phyloP scores from a whole-genome alignment of 2,888 invertebrate genomes.

The Apodemia hepburni region DNA sequence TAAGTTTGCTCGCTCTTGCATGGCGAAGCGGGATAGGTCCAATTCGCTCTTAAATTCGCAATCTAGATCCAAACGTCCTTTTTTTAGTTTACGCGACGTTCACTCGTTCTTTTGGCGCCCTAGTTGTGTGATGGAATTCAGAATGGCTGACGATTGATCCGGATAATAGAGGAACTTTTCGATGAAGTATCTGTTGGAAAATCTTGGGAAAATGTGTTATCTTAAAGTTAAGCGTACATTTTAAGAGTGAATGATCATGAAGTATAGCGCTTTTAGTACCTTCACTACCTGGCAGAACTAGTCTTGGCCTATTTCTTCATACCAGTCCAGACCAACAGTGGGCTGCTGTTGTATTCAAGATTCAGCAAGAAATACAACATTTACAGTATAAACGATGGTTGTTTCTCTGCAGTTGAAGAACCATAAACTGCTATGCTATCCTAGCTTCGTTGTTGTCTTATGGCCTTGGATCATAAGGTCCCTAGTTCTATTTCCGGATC shows the following conservation, averaged over 20 bases:
- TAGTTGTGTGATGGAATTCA: constrained; percentile 25
- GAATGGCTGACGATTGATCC: constrained; percentile 20
- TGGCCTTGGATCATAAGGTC: too few species aligned
- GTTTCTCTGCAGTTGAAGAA: too few species aligned
- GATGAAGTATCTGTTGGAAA: constrained; percentile 5
- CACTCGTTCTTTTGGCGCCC: constrained; percentile 30
- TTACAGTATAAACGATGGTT: too few species aligned
- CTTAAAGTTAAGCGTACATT: background rate
- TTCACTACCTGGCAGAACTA: too few species aligned
- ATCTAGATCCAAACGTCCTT: constrained; percentile 48
- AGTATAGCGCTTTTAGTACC: too few species aligned
- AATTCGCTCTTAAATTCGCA: constrained; percentile 58
- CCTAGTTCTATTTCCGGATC: too few species aligned
- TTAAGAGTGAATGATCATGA: background rate
- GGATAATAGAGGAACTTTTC: constrained; percentile 14
- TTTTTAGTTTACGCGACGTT: constrained; percentile 27
- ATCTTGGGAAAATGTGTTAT: background rate
- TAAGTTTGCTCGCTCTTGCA: constrained; percentile 62
- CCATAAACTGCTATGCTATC: too few species aligned
- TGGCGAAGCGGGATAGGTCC: constrained; percentile 66
- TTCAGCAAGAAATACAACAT: too few species aligned
- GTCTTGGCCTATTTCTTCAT: too few species aligned
- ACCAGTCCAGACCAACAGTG: too few species aligned
- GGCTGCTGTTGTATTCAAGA: too few species aligned
- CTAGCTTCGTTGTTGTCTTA: too few species aligned